Evolutionary conservation across 1,140 invertebrate genomes (phyloP).

Genomic region (Eriosoma lanigerum): DNA sequence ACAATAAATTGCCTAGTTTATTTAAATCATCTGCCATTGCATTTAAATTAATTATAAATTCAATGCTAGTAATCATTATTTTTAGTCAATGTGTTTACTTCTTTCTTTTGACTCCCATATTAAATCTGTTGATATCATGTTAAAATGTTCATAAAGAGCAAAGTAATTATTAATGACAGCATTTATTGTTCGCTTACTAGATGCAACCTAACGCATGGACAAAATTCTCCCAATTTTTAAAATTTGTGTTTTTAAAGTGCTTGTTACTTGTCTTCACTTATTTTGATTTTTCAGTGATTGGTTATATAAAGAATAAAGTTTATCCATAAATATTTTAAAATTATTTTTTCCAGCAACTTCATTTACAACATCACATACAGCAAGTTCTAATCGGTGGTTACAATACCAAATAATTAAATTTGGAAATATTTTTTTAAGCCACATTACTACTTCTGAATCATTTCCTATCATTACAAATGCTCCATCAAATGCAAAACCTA

Average conservation of each 20-base stretch:
- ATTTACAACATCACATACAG: not conserved
- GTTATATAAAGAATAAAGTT: not conserved
- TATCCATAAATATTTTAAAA: no score
- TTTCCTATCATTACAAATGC: constrained; percentile 12
- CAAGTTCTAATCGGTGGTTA: constrained; percentile 1
- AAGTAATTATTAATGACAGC: constrained; percentile 6
- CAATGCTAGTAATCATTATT: not conserved
- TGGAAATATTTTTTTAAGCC: not conserved
- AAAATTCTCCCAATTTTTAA: constrained; percentile 22
- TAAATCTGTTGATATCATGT: not conserved
- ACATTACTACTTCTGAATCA: not conserved
- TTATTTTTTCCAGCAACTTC: no score
- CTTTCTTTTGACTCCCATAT: not conserved
- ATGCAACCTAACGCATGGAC: constrained; percentile 1
- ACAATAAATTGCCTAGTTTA: not conserved
- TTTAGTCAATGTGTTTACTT: constrained; percentile 5
- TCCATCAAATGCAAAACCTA: constrained; percentile 23
- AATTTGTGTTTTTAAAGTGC: constrained; percentile 10
- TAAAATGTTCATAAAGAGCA: not conserved
- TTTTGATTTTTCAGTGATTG: constrained; percentile 13
- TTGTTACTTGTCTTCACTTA: not conserved
- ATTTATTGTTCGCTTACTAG: constrained; percentile 15
- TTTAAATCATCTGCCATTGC: constrained; percentile 2
- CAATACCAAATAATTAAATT: constrained; percentile 21
- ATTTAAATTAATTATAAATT: constrained; percentile 26